phyloP scores from a whole-genome alignment of 2,888 invertebrate genomes.

The Tenthredo amoena region DNA sequence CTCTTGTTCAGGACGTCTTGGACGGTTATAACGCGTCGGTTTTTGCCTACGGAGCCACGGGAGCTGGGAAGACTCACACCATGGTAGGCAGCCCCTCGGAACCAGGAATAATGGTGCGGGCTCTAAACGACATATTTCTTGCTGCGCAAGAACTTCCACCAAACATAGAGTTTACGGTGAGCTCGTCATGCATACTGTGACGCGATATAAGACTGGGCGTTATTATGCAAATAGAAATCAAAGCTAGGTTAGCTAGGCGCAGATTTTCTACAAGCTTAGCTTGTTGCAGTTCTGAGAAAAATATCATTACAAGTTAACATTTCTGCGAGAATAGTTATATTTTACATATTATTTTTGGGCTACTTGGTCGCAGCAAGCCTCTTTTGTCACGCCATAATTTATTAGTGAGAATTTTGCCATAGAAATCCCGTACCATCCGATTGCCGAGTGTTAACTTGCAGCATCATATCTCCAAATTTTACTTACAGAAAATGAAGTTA shows the following conservation, averaged over 20 bases:
- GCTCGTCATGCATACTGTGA: not conserved
- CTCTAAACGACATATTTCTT: slow-evolving; percentile 90
- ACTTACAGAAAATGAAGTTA: too few relatives aligned
- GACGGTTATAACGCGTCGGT: slow-evolving; percentile 96
- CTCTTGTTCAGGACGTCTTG: slow-evolving; percentile 92
- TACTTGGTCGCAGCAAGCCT: too few relatives aligned
- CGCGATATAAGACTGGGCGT: not conserved
- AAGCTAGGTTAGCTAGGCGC: not conserved
- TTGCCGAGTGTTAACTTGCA: too few relatives aligned
- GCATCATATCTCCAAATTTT: too few relatives aligned
- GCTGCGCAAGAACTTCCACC: slow-evolving; percentile 75
- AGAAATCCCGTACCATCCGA: too few relatives aligned
- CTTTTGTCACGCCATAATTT: too few relatives aligned
- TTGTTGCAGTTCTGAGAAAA: not conserved
- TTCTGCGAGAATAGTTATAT: not conserved
- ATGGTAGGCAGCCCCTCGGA: slow-evolving; percentile 87
- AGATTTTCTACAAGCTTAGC: not conserved
- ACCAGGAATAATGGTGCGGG: slow-evolving; percentile 93
- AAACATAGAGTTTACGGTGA: slow-evolving; percentile 81
- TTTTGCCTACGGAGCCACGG: slow-evolving; percentile 97
- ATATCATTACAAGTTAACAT: not conserved
- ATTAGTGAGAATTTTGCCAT: too few relatives aligned
- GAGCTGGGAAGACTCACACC: slow-evolving; percentile 95
- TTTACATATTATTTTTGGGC: too few relatives aligned
- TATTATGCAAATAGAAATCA: not conserved